Conservation (phyloP, 2,888 invertebrate species). For the Escarpia spicata region DNA sequence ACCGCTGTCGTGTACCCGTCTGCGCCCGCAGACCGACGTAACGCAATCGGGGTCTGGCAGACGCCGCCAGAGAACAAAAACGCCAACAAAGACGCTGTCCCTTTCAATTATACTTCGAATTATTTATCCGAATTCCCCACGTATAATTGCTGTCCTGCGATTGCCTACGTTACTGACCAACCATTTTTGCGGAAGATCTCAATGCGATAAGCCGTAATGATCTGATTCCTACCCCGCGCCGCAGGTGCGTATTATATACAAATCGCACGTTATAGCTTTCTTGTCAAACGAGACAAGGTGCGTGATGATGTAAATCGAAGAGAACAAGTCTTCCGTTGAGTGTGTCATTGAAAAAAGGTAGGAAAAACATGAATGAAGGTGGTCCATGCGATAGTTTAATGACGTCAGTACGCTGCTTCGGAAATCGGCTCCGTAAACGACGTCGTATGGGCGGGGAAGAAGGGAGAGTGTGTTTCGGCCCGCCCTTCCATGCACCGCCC, state of each 20-base stretch:
- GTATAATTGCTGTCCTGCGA: background rate
- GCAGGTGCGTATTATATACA: background rate
- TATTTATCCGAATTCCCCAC: background rate
- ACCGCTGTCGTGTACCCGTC: background rate
- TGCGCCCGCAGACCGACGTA: background rate
- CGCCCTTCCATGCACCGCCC: background rate
- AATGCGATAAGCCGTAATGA: background rate
- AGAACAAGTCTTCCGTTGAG: background rate
- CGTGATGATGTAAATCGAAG: slow-evolving; percentile 5
- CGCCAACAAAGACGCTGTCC: background rate
- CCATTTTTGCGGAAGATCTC: background rate
- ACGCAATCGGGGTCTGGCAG: background rate
- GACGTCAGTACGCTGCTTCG: background rate
- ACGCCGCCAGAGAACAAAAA: background rate
- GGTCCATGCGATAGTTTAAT: background rate
- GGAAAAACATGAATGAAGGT: background rate
- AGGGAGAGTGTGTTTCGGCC: background rate
- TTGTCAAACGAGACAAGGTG: background rate
- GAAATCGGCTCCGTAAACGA: background rate
- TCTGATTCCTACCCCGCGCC: background rate
- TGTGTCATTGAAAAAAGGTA: background rate
- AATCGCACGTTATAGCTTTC: background rate
- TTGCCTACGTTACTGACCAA: background rate
- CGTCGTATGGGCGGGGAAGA: background rate
- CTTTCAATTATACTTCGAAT: background rate